phyloP scores from a whole-genome alignment of 2,113 vertebrate species.

The Paralichthys olivaceus region DNA sequence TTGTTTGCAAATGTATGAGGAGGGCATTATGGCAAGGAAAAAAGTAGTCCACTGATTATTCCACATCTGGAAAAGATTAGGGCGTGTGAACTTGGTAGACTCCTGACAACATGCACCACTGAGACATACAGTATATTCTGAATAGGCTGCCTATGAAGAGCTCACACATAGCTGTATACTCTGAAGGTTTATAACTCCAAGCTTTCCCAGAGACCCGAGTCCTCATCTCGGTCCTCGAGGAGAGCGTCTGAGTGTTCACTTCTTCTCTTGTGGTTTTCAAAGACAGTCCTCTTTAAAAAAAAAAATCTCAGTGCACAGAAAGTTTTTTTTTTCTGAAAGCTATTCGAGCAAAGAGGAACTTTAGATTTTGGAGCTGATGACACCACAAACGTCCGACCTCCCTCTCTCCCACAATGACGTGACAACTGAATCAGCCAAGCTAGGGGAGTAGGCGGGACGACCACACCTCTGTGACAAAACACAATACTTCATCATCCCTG shows the following conservation, averaged over 20 bases:
- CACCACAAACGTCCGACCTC: conserved; percentile 1
- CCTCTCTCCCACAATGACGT: conserved; percentile 43
- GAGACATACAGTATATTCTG: conserved; percentile 57
- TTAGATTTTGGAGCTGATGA: not conserved
- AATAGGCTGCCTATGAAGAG: conserved; percentile 30
- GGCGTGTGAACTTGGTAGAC: conserved; percentile 66
- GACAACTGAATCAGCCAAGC: conserved; percentile 18
- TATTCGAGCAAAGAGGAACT: not conserved
- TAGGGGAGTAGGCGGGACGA: conserved; percentile 6
- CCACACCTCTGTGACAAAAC: conserved; percentile 49
- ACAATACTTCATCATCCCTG: conserved; percentile 35
- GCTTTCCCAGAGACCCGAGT: conserved; percentile 14
- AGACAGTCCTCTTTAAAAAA: conserved; percentile 19
- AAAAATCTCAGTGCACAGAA: not conserved
- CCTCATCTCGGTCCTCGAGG: conserved; percentile 10
- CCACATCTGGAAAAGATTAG: conserved; percentile 81
- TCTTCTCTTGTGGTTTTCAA: conserved; percentile 19
- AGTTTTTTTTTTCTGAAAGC: not conserved
- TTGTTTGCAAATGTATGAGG: conserved; percentile 38
- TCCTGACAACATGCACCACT: conserved; percentile 50
- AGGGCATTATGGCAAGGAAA: conserved; percentile 54
- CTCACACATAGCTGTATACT: conserved; percentile 32
- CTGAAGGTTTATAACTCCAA: conserved; percentile 36
- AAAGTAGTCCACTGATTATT: conserved; percentile 73
- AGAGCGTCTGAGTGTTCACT: not conserved